These are phyloP conservation scores for Coccyzus lansbergi DNA, from an alignment of 2,797 vertebrate genomes.

Conservation along the genomic window DNA sequence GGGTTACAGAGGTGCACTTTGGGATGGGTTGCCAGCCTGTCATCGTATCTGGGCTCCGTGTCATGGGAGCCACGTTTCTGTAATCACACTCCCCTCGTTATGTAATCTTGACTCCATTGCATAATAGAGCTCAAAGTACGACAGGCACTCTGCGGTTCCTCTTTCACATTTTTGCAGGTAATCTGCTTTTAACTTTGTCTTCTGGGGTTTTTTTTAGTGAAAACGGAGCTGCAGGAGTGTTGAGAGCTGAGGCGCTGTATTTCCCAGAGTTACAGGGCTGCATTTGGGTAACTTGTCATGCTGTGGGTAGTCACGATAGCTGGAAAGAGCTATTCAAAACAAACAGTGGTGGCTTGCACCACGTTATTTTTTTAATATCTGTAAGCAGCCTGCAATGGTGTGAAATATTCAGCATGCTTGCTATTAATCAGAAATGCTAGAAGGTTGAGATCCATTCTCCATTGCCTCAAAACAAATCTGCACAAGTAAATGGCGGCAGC, in stretches of 20 bases:
- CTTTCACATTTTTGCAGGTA: not conserved
- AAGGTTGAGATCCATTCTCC: not conserved
- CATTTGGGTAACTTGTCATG: not conserved
- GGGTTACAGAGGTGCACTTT: not conserved
- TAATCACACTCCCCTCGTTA: slow-evolving; percentile 26
- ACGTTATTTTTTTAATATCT: not conserved
- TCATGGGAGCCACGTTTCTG: slow-evolving; percentile 23
- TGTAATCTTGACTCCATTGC: slow-evolving; percentile 33
- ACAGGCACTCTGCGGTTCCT: not conserved
- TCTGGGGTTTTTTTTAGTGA: not conserved
- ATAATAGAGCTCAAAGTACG: not conserved
- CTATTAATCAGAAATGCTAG: not conserved
- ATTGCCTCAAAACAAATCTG: accelerated
- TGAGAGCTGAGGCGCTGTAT: not conserved
- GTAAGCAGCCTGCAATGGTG: not conserved
- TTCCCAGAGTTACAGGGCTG: not conserved
- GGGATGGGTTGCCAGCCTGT: not conserved
- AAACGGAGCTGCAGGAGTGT: accelerated
- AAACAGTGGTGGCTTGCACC: not conserved
- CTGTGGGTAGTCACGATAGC: not conserved
- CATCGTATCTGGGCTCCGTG: not conserved
- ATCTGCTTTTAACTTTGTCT: not conserved
- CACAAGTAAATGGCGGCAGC: not conserved
- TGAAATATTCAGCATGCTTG: not conserved
- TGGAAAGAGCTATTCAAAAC: not conserved